Evolutionary conservation across 2,113 vertebrate genomes (phyloP), one percentile per base, ranked within the genome.

Genomic region (Sinocyclocheilus rhinocerous): DNA sequence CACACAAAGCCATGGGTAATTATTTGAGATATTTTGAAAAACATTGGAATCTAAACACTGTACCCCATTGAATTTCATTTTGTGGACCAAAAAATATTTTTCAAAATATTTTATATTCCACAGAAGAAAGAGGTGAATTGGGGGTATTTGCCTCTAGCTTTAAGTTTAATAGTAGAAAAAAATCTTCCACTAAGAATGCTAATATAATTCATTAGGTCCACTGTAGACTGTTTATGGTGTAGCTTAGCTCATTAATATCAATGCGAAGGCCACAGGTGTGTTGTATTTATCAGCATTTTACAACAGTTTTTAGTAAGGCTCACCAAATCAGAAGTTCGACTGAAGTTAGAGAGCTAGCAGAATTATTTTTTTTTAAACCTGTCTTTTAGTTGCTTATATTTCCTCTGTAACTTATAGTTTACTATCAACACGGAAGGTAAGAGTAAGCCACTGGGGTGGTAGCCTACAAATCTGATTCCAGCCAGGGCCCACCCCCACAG

Each of bases 401-500:
- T 63, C 39, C 39, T 67, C 42, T 67, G 24, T 39, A n/a, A 39
- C 33, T 4, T 80, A 26, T 22, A 81, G 33, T 63, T 67, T 81
- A 81, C 6, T 80, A 42, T 81, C 6, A 61, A 48, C 39, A 67
- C 81, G 45, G 26, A 81, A 82, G 79, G 65, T 81, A 24, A 76
- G 79, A 29, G 18, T 42, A 42, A 57, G 45, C 24, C 24, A 80
- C 69, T 33, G 26, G 69, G 69, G 61, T 45, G 73, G n/a, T 24
- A 75, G 24, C 50, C 77, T 57, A 77, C 76, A 77, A 77, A 55
- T 52, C 45, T 55, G 76, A 55, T 76, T 76, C 50, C 55, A 33
- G 78, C 76, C 76, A 36, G 77, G 55, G 57, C 33, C 48, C 69
- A 57, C 67, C 82, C 76, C 87, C 63, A 65, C 83, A 73, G 70